These are phyloP conservation scores for Anolis sagrei DNA, from an alignment of 2,113 vertebrate species.

Conservation along the genomic window DNA sequence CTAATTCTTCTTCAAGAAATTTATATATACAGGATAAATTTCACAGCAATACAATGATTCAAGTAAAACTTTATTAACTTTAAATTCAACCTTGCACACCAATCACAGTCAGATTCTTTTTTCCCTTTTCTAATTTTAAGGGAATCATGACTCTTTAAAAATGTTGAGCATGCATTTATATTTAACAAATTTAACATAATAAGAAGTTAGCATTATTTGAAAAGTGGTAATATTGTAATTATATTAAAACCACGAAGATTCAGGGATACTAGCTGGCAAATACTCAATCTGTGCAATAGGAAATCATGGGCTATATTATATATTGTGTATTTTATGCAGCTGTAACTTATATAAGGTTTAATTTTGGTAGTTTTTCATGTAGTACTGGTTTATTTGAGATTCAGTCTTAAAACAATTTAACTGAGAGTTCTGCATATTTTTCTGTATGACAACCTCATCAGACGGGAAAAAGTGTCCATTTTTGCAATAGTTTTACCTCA, in stretches of 20 bases:
- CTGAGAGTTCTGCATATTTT: not conserved
- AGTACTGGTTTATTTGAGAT: conserved; percentile 52
- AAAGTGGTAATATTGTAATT: not conserved
- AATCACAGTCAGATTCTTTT: not conserved
- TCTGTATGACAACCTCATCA: too few species aligned
- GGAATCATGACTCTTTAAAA: too few species aligned
- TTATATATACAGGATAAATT: not conserved
- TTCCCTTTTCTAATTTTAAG: not conserved
- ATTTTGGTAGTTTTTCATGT: conserved; percentile 56
- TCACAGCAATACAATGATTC: not conserved
- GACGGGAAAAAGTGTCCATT: too few species aligned
- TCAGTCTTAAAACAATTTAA: not conserved
- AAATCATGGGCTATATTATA: not conserved
- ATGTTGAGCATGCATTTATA: not conserved
- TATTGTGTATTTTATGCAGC: conserved; percentile 22
- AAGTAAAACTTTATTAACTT: not conserved
- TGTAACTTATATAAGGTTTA: conserved; percentile 51
- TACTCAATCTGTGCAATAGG: not conserved
- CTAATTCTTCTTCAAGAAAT: not conserved
- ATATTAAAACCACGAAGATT: not conserved
- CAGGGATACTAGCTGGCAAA: not conserved
- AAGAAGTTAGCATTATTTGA: not conserved
- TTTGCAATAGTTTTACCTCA: too few species aligned
- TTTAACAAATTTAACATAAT: not conserved
- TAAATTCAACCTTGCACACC: not conserved